Evolutionary conservation across 2,888 invertebrate species (phyloP), one percentile per base, ranked within the genome.

Genomic region (Lithophane ornitopus): DNA sequence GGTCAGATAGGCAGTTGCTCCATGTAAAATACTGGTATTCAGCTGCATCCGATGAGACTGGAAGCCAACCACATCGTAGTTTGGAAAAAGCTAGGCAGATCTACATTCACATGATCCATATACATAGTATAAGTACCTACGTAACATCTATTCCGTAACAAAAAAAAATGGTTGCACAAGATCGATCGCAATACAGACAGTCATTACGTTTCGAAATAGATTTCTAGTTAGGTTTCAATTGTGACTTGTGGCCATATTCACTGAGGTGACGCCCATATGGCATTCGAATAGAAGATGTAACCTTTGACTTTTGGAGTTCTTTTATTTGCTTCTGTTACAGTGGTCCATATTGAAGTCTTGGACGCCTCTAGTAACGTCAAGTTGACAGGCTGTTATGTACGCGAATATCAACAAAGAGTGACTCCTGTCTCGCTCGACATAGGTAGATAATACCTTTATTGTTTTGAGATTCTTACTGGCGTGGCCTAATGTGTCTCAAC

Each of bases 151-250:
- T 85, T 70, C 67, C 65, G 62, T 70, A 83, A 79, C 74, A 70
- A 71, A 69, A 69, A 83, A 79, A 76, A 86, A 76, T 34, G 19
- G 19, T 84, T 84, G 74, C 81, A 65, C 39, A 84, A 84, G 26
- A 62, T 44, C 28, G 59, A 52, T 80, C 70, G 46, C 70, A 66
- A 84, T 69, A 39, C 61, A 74, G 72, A 22, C 62, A 80, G 80
- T 79, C 74, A 86, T 76, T 70, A 59, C 12, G 49, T 84, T 76
- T 77, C 84, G 81, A 80, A 84, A 86, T 80, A 78, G 41, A 72
- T 63, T 49, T 61, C 74, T 73, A 85, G 72, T 75, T 85, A 82
- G 56, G 65, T 83, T 78, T 54, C 69, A 46, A 70, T 70, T 65
- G 76, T 85, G 63, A 19, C 26, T 46, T 39, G 69, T 54, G 41